Evolutionary conservation across 2,888 invertebrate species (phyloP), one percentile per base, ranked within the genome.

Genomic region (Sminthurinus aureus): DNA sequence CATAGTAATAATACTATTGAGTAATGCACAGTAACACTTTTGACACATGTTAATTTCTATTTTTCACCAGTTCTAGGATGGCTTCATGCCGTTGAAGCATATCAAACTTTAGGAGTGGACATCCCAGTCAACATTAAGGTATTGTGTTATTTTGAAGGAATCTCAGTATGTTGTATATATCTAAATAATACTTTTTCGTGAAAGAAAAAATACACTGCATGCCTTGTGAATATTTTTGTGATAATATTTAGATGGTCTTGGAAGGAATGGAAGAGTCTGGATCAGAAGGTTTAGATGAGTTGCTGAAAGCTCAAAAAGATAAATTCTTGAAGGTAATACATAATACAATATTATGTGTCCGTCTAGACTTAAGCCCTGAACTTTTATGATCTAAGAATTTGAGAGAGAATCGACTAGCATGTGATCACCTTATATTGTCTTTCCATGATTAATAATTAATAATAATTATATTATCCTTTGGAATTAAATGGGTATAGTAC

Each of bases 251-350:
- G 93, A 98, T 99, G 91, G 93, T 96, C 13, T 95, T 99, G 90
- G 99, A 99, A 92, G 98, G 97, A 82, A 99, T 99, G 99, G 99
- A 99, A 91, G 99, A 99, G 90, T 95, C 95, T 85, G 98, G 98
- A 9, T 98, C 98, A 84, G 95, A 96, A 90, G 98, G 99, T n/a
- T 92, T 99, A 51, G 97, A 98, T 90, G 95, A 95, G 0, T 91
- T 98, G 13, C 92, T 99, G 0, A 91, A 92, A 88, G 90, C 92
- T 0, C 92, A 93, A 87, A 95, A 95, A 89, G 94, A 95, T 88
- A 93, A 93, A 51, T 98, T 97, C 91, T 93, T 98, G 66, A 92
- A 78, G 18, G 85, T 85, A 69, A 79, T 73, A n/a, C n/a, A n/a
- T n/a, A n/a, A n/a, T n/a, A n/a, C n/a, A n/a, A n/a, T n/a, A n/a